Evolutionary conservation across 1,140 invertebrate species (phyloP), one percentile per base, ranked within the genome.

Genomic region (Himalopsyche phryganea): DNA sequence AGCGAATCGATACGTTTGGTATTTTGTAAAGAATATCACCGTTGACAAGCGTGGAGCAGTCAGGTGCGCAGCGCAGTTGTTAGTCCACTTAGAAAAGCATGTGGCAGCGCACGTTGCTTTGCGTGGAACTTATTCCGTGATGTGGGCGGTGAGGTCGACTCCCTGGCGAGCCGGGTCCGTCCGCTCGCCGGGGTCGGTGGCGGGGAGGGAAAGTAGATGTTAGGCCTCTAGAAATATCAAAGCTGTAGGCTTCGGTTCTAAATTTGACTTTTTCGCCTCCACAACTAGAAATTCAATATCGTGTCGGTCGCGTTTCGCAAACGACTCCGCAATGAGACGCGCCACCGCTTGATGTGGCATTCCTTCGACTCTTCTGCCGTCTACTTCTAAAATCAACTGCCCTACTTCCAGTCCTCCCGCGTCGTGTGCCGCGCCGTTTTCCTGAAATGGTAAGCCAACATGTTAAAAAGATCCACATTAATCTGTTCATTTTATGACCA

Each of bases 331-430:
- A 68, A 95, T 94, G 36, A 93, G 79, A 62, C 90, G 81, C 15
- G 92, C 92, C 50, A 94, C 91, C 66, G 94, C 91, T 73, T 91
- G 83, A 68, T 85, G 83, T 65, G 83, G 85, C 67, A 85, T 78
- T 79, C 91, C 91, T 78, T 93, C 88, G 23, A 96, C 87, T 65
- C 88, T 85, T 59, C 87, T 85, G 13, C 92, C 92, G 70, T 98
- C 92, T 53, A 97, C 93, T 71, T 94, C 91, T 50, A 97, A 77
- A 66, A 98, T 94, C 42, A 96, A 79, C 72, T 98, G 94, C 50
- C 94, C 94, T 49, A 96, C 91, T 74, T 94, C 90, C 44, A 98
- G 76, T 44, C 91, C 91, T 28, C 92, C 92, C 33, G 92, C 92
- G 68, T 92, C 89, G 71, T 86, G 93, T 41, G 94, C 94, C 61